These are phyloP conservation scores for Zaprionus ghesquierei DNA, from an alignment of 1,140 invertebrate species.

Conservation along the genomic window DNA sequence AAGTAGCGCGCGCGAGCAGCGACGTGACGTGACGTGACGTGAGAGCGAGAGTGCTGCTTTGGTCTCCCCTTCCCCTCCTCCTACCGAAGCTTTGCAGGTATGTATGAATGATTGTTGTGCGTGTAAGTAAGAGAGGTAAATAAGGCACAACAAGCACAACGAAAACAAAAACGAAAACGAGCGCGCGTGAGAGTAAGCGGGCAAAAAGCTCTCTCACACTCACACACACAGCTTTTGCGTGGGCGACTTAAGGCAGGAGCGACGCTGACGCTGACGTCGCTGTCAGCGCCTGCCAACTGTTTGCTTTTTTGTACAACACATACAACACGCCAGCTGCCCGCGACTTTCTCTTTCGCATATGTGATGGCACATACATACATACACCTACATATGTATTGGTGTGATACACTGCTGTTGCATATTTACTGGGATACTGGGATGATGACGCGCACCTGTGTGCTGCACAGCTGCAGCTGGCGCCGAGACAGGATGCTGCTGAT, in stretches of 20 bases:
- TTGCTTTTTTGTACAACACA: constrained; percentile 63
- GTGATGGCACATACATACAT: neutral
- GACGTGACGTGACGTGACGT: constrained; percentile 8
- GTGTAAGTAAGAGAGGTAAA: constrained; percentile 11
- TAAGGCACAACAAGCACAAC: neutral
- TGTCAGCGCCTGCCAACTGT: constrained; percentile 65
- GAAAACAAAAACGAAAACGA: constrained; percentile 18
- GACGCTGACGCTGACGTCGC: constrained; percentile 28
- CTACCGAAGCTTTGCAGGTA: constrained; percentile 37
- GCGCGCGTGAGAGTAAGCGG: constrained; percentile 2
- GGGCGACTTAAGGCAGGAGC: constrained; percentile 62
- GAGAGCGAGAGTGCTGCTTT: constrained; percentile 21
- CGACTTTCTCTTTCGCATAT: constrained; percentile 43
- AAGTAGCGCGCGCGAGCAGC: no score
- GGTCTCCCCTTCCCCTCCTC: no score
- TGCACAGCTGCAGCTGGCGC: constrained; percentile 32
- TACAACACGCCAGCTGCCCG: constrained; percentile 50
- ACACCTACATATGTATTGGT: constrained; percentile 5
- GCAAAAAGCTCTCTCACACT: constrained; percentile 24
- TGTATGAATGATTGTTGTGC: constrained; percentile 23
- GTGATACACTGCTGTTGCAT: constrained; percentile 65
- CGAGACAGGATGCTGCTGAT: constrained; percentile 48
- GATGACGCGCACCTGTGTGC: constrained; percentile 49
- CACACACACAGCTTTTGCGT: constrained; percentile 62
- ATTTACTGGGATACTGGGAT: constrained; percentile 61